phyloP scores from a whole-genome alignment of 2,797 vertebrate species.

The Discoglossus pictus region DNA sequence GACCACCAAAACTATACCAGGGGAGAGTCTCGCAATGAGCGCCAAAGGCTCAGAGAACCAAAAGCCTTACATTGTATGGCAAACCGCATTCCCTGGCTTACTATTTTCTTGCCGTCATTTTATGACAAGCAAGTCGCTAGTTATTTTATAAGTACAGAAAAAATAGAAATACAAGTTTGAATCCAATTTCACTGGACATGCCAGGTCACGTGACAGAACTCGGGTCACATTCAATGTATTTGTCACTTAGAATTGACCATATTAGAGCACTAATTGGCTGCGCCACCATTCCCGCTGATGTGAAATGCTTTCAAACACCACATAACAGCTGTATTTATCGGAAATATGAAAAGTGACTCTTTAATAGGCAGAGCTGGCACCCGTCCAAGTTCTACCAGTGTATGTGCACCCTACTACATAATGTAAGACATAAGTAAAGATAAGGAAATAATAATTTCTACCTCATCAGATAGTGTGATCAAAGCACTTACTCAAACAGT shows the following conservation, averaged over 20 bases:
- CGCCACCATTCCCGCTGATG: constrained; percentile 60
- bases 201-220: constrained; percentile 55
- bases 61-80: too few relatives aligned
- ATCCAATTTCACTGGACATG: too few relatives aligned
- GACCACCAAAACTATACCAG: too few relatives aligned
- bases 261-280: constrained; percentile 61
- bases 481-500: constrained; percentile 56
- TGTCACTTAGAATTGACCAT: constrained; percentile 60
- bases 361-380: constrained; percentile 68
- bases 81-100: too few relatives aligned
- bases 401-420: constrained; percentile 63
- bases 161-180: too few relatives aligned
- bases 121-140: too few relatives aligned
- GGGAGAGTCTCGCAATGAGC: too few relatives aligned
- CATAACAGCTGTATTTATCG: constrained; percentile 65
- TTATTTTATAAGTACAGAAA: too few relatives aligned
- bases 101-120: too few relatives aligned
- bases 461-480: constrained; percentile 53
- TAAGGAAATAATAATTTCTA: constrained; percentile 60
- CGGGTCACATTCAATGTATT: constrained; percentile 56
- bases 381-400: constrained; percentile 60
- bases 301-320: constrained; percentile 64
- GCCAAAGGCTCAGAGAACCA: too few relatives aligned
- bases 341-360: constrained; percentile 68
- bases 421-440: constrained; percentile 60